phyloP scores from a whole-genome alignment of 2,113 vertebrate genomes.

The Pomatostomus ruficeps region DNA sequence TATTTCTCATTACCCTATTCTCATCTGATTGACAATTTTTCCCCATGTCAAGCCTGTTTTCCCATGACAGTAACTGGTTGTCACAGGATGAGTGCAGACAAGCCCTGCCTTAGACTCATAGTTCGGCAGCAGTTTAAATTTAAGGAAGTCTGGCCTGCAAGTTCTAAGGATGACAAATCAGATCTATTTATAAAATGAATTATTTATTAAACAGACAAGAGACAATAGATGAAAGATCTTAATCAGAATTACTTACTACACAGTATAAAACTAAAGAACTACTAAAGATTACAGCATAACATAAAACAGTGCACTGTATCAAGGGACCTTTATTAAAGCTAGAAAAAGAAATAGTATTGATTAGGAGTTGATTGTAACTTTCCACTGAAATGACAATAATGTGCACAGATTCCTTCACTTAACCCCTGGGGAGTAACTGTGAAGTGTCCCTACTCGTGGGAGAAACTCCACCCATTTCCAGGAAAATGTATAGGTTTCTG shows the following conservation, averaged over 20 bases:
- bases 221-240: neutral
- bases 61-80: neutral
- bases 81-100: neutral
- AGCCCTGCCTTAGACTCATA: neutral
- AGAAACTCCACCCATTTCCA: neutral
- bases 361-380: neutral
- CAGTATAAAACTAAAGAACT: neutral
- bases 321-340: neutral
- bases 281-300: neutral
- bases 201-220: neutral
- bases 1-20: neutral
- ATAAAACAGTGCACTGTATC: neutral
- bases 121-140: neutral
- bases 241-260: neutral
- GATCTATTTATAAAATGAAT: neutral
- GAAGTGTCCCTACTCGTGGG: accelerated
- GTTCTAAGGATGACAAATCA: neutral
- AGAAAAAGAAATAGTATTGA: neutral
- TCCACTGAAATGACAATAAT: accelerated
- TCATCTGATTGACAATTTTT: neutral
- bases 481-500: neutral
- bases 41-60: neutral
- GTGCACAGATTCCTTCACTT: neutral
- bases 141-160: neutral
- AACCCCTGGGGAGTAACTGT: accelerated